Percentiles rank a stretch among this genome's conserved stretches.
These are phyloP conservation scores for Hylyphantes graminicola DNA, from an alignment of 1,140 invertebrate species.

Conservation along the genomic window DNA sequence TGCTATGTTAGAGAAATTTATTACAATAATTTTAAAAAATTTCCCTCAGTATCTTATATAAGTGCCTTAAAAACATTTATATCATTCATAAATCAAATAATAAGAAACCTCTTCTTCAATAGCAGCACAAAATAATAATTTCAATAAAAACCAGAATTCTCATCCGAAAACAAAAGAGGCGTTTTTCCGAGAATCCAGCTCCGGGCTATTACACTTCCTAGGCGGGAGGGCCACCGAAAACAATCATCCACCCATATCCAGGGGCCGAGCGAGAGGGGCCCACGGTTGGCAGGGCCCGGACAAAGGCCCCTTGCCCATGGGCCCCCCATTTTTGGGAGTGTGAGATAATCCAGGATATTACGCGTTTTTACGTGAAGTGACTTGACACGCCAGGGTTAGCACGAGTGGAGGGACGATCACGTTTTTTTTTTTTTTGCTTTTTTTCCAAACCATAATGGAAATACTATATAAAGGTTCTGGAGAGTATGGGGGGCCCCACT, in stretches of 20 bases:
- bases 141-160: background rate
- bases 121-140: no score
- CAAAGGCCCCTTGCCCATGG: background rate
- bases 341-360: constrained; percentile 53
- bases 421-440: constrained; percentile 16
- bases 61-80: no score
- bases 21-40: no score
- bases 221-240: background rate
- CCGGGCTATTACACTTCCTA: no score
- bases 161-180: background rate
- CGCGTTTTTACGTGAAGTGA: constrained; percentile 45
- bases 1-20: no score
- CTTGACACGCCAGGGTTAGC: constrained; percentile 42
- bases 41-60: no score
- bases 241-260: background rate
- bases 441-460: constrained; percentile 1
- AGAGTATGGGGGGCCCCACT: constrained; percentile 2
- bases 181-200: no score
- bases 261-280: background rate
- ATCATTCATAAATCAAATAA: no score
- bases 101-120: no score
- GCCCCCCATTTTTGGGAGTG: constrained; percentile 8
- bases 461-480: background rate
- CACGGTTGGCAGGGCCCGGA: constrained; percentile 34
- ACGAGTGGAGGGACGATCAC: constrained; percentile 27